Conservation (phyloP, 2,888 invertebrate species). For the Apotomis capreana region DNA sequence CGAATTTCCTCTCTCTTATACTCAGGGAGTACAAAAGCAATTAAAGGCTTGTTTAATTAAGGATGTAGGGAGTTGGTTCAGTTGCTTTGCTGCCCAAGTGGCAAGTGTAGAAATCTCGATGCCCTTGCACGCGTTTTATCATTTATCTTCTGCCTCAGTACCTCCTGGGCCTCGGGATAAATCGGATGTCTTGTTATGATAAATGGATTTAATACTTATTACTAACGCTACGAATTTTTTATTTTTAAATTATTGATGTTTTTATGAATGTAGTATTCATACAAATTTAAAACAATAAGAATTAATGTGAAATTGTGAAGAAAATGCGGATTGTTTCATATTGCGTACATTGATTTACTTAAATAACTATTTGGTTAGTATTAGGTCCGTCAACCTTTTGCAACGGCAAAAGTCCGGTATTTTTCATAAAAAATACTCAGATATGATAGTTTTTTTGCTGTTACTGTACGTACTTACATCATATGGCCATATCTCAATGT, state of each 20-base stretch:
- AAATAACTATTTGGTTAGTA: no score
- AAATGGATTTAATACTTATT: background rate
- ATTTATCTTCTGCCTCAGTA: constrained; percentile 21
- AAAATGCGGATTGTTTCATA: no score
- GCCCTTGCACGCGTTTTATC: constrained; percentile 17
- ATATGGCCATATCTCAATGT: no score
- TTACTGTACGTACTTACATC: no score
- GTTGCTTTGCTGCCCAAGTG: background rate
- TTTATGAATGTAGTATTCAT: no score
- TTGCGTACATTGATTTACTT: no score
- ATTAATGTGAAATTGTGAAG: no score
- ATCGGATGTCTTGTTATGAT: constrained; percentile 3
- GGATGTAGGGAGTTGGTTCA: background rate
- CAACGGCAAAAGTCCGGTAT: no score
- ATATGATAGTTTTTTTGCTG: no score
- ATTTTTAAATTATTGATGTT: background rate
- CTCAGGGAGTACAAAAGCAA: constrained; percentile 2
- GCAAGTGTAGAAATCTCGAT: background rate
- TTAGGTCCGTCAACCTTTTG: no score
- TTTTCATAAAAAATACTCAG: no score
- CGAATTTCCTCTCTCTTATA: background rate
- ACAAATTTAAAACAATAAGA: no score
- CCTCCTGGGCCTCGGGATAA: background rate
- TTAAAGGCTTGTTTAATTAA: constrained; percentile 22
- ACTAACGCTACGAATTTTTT: constrained; percentile 4